phyloP scores from a whole-genome alignment of 2,797 vertebrate species.

The Pampus argenteus region DNA sequence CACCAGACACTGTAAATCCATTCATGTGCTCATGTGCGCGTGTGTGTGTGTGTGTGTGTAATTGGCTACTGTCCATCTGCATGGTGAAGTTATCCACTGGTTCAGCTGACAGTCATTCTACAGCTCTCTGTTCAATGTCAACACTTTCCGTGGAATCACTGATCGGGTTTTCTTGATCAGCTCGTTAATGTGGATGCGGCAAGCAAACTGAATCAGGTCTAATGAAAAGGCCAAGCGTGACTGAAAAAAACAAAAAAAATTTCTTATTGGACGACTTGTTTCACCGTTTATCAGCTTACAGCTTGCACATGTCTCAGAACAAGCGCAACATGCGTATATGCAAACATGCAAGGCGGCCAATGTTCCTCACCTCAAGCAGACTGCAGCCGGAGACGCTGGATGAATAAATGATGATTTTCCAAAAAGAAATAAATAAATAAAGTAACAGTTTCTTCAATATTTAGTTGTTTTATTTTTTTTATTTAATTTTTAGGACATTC shows the following conservation, averaged over 20 bases:
- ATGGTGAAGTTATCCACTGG: slow-evolving; percentile 23
- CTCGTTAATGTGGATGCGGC: not conserved
- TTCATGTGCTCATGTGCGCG: slow-evolving; percentile 52
- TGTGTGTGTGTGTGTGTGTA: slow-evolving; percentile 15
- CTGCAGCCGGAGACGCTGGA: not conserved
- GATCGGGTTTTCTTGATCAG: slow-evolving; percentile 21
- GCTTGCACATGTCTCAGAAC: not conserved
- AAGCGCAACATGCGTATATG: not conserved
- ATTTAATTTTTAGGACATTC: not conserved
- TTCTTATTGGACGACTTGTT: slow-evolving; percentile 7
- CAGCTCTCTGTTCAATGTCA: slow-evolving; percentile 33
- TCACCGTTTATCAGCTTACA: not conserved
- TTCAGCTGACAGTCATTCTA: slow-evolving; percentile 15
- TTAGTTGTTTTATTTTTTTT: too few species aligned
- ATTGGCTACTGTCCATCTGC: slow-evolving; percentile 12
- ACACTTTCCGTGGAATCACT: slow-evolving; percentile 1
- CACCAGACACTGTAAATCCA: slow-evolving; percentile 68
- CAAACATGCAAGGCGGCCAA: not conserved
- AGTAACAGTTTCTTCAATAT: too few species aligned
- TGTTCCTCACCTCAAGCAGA: slow-evolving; percentile 1
- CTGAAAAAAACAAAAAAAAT: not conserved
- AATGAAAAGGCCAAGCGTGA: slow-evolving; percentile 9
- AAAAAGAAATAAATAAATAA: too few species aligned
- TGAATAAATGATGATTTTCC: slow-evolving; percentile 16
- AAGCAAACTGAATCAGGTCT: slow-evolving; percentile 15